phyloP scores from a whole-genome alignment of 2,113 vertebrate species.

The Chiloscyllium plagiosum region DNA sequence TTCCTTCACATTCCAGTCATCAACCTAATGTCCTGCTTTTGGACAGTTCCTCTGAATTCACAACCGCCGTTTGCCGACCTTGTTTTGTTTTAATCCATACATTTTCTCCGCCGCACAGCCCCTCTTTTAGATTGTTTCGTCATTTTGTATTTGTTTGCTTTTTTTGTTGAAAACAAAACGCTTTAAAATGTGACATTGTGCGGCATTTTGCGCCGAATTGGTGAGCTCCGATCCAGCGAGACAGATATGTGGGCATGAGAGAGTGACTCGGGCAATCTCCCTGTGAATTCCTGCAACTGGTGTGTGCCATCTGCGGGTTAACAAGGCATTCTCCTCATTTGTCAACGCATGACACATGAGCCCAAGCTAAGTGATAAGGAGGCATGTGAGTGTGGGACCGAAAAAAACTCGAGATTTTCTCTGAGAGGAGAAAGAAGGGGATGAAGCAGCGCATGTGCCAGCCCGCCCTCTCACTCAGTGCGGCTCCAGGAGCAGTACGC shows the following conservation, averaged over 20 bases:
- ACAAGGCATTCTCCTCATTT: constrained; percentile 41
- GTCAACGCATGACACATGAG: constrained; percentile 40
- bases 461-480: constrained; percentile 38
- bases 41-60: not conserved
- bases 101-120: not conserved
- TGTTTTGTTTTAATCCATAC: not conserved
- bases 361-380: constrained; percentile 39
- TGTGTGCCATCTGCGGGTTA: constrained; percentile 40
- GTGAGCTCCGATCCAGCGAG: not conserved
- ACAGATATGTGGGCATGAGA: not conserved
- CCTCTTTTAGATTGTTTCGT: not conserved
- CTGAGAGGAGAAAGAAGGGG: constrained; percentile 37
- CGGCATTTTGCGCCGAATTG: not conserved
- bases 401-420: not conserved
- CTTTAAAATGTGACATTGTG: not conserved
- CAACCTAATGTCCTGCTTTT: not conserved
- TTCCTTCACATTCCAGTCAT: not conserved
- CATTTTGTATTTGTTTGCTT: not conserved
- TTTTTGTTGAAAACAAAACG: not conserved
- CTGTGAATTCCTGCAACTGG: not conserved
- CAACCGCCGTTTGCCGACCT: not conserved
- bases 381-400: constrained; percentile 40
- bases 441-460: constrained; percentile 39
- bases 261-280: constrained; percentile 9
- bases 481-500: constrained; percentile 36